phyloP scores from a whole-genome alignment of 1,140 invertebrate species.

The Theocolax elegans region DNA sequence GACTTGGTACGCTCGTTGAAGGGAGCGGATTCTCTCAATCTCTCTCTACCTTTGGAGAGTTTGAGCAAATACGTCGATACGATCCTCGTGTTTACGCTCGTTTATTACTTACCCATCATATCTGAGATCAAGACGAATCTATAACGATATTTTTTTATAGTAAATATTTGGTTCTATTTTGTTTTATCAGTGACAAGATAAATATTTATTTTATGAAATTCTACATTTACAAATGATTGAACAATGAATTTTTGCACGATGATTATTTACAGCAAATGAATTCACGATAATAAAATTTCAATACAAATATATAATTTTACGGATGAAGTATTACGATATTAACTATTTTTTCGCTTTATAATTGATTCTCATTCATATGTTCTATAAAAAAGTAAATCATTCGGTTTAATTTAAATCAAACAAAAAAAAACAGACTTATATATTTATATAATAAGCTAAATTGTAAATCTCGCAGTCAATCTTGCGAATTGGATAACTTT shows the following conservation, averaged over 20 bases:
- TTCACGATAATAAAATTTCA: neutral
- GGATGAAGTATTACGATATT: neutral
- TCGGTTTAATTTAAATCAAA: no score
- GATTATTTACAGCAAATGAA: neutral
- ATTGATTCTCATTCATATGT: no score
- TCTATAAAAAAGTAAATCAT: no score
- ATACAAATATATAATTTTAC: neutral
- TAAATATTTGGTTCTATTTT: neutral
- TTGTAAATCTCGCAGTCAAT: slow-evolving; percentile 12
- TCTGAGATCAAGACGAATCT: slow-evolving; percentile 4
- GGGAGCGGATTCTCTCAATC: slow-evolving; percentile 19
- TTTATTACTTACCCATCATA: neutral
- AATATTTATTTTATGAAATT: no score
- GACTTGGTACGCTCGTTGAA: slow-evolving; percentile 15
- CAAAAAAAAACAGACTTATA: no score
- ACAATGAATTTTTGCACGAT: no score
- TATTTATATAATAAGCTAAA: no score
- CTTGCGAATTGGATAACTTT: slow-evolving; percentile 15
- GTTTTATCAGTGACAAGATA: no score
- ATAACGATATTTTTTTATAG: neutral
- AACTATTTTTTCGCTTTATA: no score
- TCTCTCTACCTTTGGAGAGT: slow-evolving; percentile 10
- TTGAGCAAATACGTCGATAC: slow-evolving; percentile 33
- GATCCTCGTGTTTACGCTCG: slow-evolving; percentile 14
- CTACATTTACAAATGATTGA: no score